Conservation (phyloP, 2,888 invertebrate genomes). For the Hesperia comma region DNA sequence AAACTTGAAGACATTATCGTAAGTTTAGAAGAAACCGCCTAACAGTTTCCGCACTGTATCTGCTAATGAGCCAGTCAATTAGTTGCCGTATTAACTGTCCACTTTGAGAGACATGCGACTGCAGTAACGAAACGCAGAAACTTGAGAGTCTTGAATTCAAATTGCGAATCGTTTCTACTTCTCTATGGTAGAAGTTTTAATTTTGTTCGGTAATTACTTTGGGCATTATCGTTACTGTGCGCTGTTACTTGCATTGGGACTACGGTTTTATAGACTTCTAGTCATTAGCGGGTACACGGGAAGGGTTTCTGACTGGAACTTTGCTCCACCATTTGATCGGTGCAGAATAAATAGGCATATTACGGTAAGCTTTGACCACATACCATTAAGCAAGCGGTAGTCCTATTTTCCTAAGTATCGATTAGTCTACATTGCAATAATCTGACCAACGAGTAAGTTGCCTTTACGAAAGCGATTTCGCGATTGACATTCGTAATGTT, state of each 20-base stretch:
- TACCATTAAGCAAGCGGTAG: too few species aligned
- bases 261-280: constrained; percentile 5
- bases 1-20: constrained; percentile 30
- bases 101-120: constrained; percentile 49
- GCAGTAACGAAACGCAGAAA: constrained; percentile 34
- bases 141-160: constrained; percentile 31
- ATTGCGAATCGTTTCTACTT: constrained; percentile 31
- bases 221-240: constrained; percentile 8
- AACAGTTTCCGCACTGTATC: constrained; percentile 51
- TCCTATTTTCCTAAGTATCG: too few species aligned
- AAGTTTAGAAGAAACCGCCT: constrained; percentile 50
- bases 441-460: too few species aligned
- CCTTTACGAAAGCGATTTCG: too few species aligned
- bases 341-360: not conserved
- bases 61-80: constrained; percentile 73
- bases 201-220: constrained; percentile 24
- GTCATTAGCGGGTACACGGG: not conserved
- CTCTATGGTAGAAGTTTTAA: constrained; percentile 33
- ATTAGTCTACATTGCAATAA: too few species aligned
- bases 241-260: constrained; percentile 7
- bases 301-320: not conserved
- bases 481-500: too few species aligned
- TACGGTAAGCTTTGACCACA: too few species aligned
- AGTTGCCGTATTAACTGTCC: constrained; percentile 58
- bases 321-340: not conserved